Evolutionary conservation across 2,888 invertebrate genomes (phyloP).

Genomic region (Kryphioiulus occultus): DNA sequence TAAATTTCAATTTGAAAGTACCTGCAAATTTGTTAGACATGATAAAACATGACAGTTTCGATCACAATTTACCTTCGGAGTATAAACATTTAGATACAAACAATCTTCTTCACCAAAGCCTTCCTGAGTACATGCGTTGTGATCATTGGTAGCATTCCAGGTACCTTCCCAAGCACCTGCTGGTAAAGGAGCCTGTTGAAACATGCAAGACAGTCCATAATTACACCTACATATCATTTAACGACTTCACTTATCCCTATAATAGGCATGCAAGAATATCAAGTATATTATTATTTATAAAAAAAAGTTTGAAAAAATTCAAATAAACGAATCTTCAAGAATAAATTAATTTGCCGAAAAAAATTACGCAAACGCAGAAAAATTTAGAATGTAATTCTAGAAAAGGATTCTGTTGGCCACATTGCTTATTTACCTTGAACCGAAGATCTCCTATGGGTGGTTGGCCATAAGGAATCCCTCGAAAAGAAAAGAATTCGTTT

Average conservation of each 20-base stretch:
- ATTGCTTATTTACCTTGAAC: constrained; percentile 28
- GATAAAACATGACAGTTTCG: not conserved
- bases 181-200: constrained; percentile 39
- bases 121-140: not conserved
- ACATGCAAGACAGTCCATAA: not conserved
- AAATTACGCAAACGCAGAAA: too few relatives aligned
- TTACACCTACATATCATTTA: too few relatives aligned
- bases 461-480: constrained; percentile 49
- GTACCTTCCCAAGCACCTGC: constrained; percentile 27
- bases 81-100: constrained; percentile 54
- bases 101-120: constrained; percentile 54
- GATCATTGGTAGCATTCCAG: not conserved
- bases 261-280: too few relatives aligned
- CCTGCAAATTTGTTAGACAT: not conserved
- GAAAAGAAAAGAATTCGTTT: constrained; percentile 33
- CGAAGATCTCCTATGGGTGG: constrained; percentile 38
- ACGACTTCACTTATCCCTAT: too few relatives aligned
- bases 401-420: too few relatives aligned
- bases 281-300: too few relatives aligned
- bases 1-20: not conserved
- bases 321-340: not conserved
- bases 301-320: not conserved
- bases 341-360: too few relatives aligned
- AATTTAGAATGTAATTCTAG: not conserved
- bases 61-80: constrained; percentile 51